These are phyloP conservation scores for Boloria selene DNA, from an alignment of 2,888 invertebrate species.

Conservation along the genomic window DNA sequence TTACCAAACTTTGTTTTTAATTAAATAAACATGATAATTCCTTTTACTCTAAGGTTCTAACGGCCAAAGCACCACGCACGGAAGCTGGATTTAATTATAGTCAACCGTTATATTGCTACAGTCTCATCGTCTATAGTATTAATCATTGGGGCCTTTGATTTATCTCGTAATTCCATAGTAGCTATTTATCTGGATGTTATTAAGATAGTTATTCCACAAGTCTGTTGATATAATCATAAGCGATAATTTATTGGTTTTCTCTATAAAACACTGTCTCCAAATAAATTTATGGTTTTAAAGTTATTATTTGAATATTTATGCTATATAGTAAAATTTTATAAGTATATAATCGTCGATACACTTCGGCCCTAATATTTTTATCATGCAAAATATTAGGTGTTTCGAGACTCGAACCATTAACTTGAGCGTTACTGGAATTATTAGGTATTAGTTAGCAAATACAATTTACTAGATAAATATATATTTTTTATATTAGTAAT, in stretches of 20 bases:
- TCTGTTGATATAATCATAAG: conserved; percentile 32
- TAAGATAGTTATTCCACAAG: conserved; percentile 57
- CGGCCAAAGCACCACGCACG: conserved; percentile 55
- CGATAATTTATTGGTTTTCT: conserved; percentile 18
- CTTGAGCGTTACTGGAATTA: no score
- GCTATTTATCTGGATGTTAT: conserved; percentile 60
- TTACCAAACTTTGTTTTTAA: neutral
- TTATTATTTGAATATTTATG: no score
- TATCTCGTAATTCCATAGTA: conserved; percentile 74
- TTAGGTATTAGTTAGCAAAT: no score
- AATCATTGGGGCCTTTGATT: conserved; percentile 74
- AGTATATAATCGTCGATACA: no score
- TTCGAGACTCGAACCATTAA: no score
- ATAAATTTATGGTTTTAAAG: conserved; percentile 1
- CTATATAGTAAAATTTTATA: no score
- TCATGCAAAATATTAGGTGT: no score
- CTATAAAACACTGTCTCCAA: conserved; percentile 17
- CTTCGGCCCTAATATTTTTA: no score
- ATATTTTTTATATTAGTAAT: no score
- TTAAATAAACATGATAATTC: neutral
- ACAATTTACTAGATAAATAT: no score
- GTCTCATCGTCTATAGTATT: conserved; percentile 69
- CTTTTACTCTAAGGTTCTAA: conserved; percentile 9
- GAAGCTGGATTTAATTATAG: conserved; percentile 79
- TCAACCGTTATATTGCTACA: conserved; percentile 75